Evolutionary conservation across 2,797 vertebrate genomes (phyloP).

Genomic region (Phaenicophaeus curvirostris): DNA sequence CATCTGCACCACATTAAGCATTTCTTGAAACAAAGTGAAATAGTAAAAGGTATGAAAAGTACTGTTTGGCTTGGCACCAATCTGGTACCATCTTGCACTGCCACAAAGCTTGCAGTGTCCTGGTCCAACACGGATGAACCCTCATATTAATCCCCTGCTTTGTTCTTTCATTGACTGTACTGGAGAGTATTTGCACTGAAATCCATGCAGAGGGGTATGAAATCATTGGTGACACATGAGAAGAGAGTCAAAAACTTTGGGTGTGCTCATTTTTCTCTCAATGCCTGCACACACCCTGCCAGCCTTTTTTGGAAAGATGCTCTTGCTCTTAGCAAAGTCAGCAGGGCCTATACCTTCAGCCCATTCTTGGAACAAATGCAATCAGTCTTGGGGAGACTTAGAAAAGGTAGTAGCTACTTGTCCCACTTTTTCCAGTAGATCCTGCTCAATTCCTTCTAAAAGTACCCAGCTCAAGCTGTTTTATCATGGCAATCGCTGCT

Average conservation of each 20-base stretch:
- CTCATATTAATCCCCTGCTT: neutral
- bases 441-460: neutral
- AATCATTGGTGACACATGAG: neutral
- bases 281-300: neutral
- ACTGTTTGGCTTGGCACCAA: neutral
- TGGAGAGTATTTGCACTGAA: neutral
- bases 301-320: neutral
- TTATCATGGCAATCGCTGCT: neutral
- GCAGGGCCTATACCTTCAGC: rapidly evolving
- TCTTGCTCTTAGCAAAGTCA: neutral
- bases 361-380: neutral
- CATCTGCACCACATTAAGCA: neutral
- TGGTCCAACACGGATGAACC: rapidly evolving
- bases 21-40: neutral
- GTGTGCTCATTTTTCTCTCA: neutral
- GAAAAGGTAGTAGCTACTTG: neutral
- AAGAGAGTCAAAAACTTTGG: neutral
- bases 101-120: neutral
- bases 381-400: neutral
- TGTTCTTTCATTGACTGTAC: neutral
- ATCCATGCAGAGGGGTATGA: neutral
- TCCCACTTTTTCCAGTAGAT: neutral
- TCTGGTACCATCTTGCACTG: neutral
- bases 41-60: neutral
- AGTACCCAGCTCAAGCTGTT: neutral